These are phyloP conservation scores for Sciurus carolinensis DNA, from an alignment of 2,797 vertebrate genomes.

Conservation along the genomic window DNA sequence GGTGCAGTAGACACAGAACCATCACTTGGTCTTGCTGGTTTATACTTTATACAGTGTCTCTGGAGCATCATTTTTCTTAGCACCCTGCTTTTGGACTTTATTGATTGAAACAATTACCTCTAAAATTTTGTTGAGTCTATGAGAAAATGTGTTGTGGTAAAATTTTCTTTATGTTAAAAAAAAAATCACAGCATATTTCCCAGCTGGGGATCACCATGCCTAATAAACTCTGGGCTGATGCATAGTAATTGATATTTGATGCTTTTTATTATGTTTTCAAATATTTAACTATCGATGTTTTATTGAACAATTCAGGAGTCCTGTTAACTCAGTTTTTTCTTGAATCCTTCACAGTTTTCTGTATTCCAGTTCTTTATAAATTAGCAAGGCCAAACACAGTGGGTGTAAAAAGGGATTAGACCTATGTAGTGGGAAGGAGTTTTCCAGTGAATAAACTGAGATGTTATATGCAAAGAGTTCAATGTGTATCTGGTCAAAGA, in stretches of 20 bases:
- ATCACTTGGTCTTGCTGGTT: neutral
- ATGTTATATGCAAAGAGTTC: neutral
- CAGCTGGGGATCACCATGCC: neutral
- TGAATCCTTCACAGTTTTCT: slow-evolving; percentile 1
- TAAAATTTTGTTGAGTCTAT: slow-evolving; percentile 46
- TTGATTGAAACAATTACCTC: neutral
- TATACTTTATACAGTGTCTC: neutral
- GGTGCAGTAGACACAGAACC: neutral
- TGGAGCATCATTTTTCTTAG: neutral
- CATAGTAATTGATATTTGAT: neutral
- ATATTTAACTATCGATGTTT: slow-evolving; percentile 57
- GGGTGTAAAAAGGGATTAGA: neutral
- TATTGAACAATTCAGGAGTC: neutral
- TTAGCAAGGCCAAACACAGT: neutral
- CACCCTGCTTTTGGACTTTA: neutral
- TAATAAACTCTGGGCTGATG: neutral
- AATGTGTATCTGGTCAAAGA: slow-evolving; percentile 33
- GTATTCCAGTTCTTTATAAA: slow-evolving; percentile 8
- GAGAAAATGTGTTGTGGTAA: neutral
- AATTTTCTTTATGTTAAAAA: slow-evolving; percentile 6
- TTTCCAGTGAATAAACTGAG: slow-evolving; percentile 47
- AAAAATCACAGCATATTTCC: neutral
- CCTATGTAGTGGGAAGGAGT: neutral
- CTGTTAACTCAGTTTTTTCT: slow-evolving; percentile 55
- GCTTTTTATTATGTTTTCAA: slow-evolving; percentile 37